Evolutionary conservation across 2,888 invertebrate genomes (phyloP), one percentile per base, ranked within the genome.

Genomic region (Drosophila silvestris): DNA sequence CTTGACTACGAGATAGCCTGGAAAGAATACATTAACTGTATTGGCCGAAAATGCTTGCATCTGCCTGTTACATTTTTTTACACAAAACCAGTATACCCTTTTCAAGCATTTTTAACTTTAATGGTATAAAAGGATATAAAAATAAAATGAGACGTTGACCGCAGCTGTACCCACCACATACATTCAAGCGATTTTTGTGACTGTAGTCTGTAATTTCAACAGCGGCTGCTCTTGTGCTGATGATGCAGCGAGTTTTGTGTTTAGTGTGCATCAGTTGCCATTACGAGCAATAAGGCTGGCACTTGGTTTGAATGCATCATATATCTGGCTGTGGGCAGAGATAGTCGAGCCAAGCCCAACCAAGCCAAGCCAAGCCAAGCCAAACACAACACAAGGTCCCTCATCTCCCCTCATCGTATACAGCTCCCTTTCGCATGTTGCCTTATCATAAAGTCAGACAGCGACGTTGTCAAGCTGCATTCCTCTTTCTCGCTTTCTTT

Each of bases 371-470:
- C 39, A 33, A 12, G 14, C 35, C 35, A 16, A 35, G 41, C n/a
- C 41, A n/a, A n/a, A n/a, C 5, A 10, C 41, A 44, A 44, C 12
- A 22, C 54, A 16, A 9, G 28, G 1, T 19, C 33, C 28, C 22
- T 32, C n/a, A 1, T 19, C 41, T 12, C 22, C 58, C 28, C 26
- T 5, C 14, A 14, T 32, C 52, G 5, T 19, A 2, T 22, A 22
- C 19, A 37, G 2, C 41, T 35, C 53, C 50, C 22, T n/a, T 60
- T 62, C 56, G 70, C 72, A 82, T 85, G 76, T 85, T 87, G 74
- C 85, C 88, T 85, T 90, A 88, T 88, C 88, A 88, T 82, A 85
- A 74, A 79, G 79, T 60, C 74, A 77, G 81, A 67, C 74, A 70
- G 81, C 62, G 64, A 57, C 65, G 62, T 53, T 77, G 88, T 79